A percentile compares a stretch with the other conserved stretches of the same genome.
phyloP scores from a whole-genome alignment of 2,888 invertebrate species.

The Habroteleia sp. region DNA sequence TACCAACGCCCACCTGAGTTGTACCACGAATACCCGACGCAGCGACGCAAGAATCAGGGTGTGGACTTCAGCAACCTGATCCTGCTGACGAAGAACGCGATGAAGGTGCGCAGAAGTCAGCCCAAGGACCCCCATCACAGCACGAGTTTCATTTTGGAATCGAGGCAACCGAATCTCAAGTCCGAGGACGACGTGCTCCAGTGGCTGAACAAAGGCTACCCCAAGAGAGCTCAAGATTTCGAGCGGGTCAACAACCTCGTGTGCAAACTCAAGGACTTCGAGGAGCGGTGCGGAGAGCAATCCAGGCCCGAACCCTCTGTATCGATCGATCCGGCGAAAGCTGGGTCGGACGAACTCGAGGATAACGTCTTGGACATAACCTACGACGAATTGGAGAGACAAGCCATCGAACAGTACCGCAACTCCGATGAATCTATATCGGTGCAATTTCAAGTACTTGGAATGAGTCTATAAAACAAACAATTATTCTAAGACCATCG shows the following conservation, averaged over 20 bases:
- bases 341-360: slow-evolving; percentile 66
- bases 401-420: slow-evolving; percentile 86
- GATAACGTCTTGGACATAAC: slow-evolving; percentile 71
- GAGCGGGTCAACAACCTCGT: slow-evolving; percentile 65
- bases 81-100: slow-evolving; percentile 75
- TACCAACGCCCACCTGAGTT: slow-evolving; percentile 74
- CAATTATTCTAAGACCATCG: too few relatives aligned
- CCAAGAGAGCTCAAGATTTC: slow-evolving; percentile 67
- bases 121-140: slow-evolving; percentile 69
- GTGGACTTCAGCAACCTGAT: slow-evolving; percentile 78
- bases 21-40: slow-evolving; percentile 70
- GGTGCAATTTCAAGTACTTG: slow-evolving; percentile 75
- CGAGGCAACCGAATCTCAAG: slow-evolving; percentile 68
- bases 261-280: slow-evolving; percentile 65
- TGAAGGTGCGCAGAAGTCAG: slow-evolving; percentile 72
- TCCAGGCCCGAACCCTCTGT: slow-evolving; percentile 83
- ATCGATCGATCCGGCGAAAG: slow-evolving; percentile 82
- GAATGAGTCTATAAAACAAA: too few relatives aligned
- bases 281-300: slow-evolving; percentile 59
- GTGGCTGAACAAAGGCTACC: slow-evolving; percentile 70
- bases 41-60: slow-evolving; percentile 72
- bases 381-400: slow-evolving; percentile 84
- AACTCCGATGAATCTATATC: slow-evolving; percentile 76
- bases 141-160: slow-evolving; percentile 66
- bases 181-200: slow-evolving; percentile 66